Base-by-base conservation (phyloP, 2,888 invertebrate species). In the Phyllotreta striolata region DNA sequence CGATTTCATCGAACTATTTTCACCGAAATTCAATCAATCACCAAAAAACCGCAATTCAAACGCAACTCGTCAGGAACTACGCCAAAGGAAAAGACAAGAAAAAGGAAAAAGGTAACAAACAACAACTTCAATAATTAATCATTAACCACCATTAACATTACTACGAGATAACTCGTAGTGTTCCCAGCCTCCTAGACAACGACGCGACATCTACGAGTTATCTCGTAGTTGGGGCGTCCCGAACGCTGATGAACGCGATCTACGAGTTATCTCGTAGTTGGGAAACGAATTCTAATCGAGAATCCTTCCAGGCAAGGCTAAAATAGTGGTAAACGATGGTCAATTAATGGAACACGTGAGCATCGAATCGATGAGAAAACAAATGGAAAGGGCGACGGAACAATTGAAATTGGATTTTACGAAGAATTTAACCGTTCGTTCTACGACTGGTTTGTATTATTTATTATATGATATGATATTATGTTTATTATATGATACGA, bases 331-430 rank as follows among this genome's bases (percentile, higher is more conserved):
- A 7, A 89, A 92, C 77, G 86, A 89, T 68, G 81, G 84, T n/a
- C 87, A 91, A 77, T 83, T 96, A 70, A 83, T 86, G 0, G 89
- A 91, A 75, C 79, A 92, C 2, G 82, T 96, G 0, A 86, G 93
- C 72, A 80, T 91, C 3, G 88, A 90, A 38, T 84, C 85, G 43
- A 81, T 93, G 44, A 89, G 88, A 76, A 81, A 80, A 3, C 86
- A 91, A 74, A 87, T 95, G 84, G 84, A 88, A 57, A 83, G 84
- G 61, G 83, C 87, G 6, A 77, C 95, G 8, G 88, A 89, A 10
- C 85, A 85, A 66, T 86, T 96, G 83, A 92, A 92, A 77, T 87
- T 90, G 9, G 91, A 93, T 64, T 95, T 89, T 76, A 83, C 90
- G 0, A 91, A 93, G 75, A 88, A 94, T 77, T 82, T 96, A 37